Evolutionary conservation across 2,113 vertebrate genomes (phyloP).

Genomic region (Smithornis capensis): DNA sequence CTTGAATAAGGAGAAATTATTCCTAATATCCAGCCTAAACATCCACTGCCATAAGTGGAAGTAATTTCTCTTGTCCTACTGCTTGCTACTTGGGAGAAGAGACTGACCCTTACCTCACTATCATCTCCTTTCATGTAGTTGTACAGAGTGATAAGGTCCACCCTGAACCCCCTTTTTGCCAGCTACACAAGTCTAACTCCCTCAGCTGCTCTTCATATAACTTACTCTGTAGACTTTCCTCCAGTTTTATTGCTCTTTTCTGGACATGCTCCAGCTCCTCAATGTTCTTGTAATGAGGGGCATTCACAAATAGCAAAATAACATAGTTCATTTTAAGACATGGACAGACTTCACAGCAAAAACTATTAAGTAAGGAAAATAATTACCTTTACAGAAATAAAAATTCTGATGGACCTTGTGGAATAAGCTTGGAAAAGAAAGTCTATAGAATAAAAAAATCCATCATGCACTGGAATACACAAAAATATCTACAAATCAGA

Average conservation of each 20-base stretch:
- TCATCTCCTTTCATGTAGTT: too few relatives aligned
- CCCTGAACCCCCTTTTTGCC: not conserved
- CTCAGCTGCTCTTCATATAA: not conserved
- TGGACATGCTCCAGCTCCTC: not conserved
- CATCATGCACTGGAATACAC: not conserved
- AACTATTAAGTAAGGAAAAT: not conserved
- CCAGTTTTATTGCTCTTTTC: not conserved
- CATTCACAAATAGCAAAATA: not conserved
- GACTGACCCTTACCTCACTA: not conserved
- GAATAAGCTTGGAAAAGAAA: not conserved
- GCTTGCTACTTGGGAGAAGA: not conserved
- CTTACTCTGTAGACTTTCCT: not conserved
- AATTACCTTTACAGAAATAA: not conserved
- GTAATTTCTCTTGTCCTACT: not conserved
- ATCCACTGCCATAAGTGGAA: not conserved
- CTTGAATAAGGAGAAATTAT: not conserved
- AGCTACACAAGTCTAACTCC: not conserved
- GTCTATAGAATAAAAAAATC: not conserved
- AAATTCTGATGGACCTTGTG: not conserved
- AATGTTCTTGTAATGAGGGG: not conserved
- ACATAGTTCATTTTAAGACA: not conserved
- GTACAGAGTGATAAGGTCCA: not conserved
- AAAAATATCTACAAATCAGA: not conserved
- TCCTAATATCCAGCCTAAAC: not conserved
- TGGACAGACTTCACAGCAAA: not conserved